Base-by-base conservation (phyloP, 2,113 vertebrate genomes). In the Zapornia atra region DNA sequence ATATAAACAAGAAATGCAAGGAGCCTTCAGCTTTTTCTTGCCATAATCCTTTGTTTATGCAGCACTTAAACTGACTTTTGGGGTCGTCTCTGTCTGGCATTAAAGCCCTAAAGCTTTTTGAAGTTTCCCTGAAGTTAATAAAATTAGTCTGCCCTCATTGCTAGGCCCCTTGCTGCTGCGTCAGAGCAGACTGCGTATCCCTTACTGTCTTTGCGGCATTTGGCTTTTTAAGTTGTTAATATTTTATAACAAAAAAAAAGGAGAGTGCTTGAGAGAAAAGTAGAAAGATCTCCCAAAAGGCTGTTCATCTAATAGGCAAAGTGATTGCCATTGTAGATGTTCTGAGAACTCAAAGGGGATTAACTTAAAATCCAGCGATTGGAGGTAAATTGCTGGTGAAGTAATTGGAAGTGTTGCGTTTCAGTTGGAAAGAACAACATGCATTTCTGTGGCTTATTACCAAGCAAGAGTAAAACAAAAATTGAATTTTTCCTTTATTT, bases 101-200 rank as follows among this genome's bases (percentile, higher is more conserved):
- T 96, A 97, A 98, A 98, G 96, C 95, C 92, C 96, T 93, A 91
- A 94, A 96, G 97, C 98, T 97, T 98, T 98, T 98, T 98, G 98
- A 98, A 97, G 98, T 98, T 98, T 85, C 96, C 97, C 97, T 96
- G 92, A 97, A 97, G 97, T 98, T 98, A 98, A 98, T 98, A 97
- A 97, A 98, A 98, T 98, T 97, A 98, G 97, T 97, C 97, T 98
- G 97, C 95, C 96, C 95, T 97, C 85, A 28, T 70, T 66, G 93
- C 94, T 93, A 94, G 94, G 97, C 97, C 96, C 93, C 95, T 97
- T 94, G 95, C 94, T 97, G 96, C 95, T 91, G 94, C 82, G 96
- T 91, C 82, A 53, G 95, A 96, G 94, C 96, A 90, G 90, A 89
- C 94, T 88, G 69, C 2, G 0, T 87, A 94, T 95, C 94, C 88